Evolutionary conservation across 2,113 vertebrate species (phyloP).

Genomic region (Chionis minor): DNA sequence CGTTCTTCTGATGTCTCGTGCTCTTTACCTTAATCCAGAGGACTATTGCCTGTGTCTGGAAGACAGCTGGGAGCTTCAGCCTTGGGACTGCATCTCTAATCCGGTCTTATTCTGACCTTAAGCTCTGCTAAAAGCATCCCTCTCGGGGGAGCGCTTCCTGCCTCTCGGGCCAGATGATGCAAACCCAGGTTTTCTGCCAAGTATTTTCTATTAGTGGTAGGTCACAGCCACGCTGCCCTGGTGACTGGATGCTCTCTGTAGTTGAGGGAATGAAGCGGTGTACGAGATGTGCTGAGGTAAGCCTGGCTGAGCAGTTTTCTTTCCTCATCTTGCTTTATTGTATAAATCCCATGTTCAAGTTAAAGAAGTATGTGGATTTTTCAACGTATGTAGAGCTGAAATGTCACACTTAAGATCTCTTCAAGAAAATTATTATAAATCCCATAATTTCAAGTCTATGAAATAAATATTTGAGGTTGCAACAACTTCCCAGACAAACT

Average conservation of each 20-base stretch:
- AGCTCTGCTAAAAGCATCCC: background rate
- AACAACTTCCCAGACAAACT: background rate
- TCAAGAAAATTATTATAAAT: background rate
- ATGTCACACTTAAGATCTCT: background rate
- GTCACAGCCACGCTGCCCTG: background rate
- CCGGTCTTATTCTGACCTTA: background rate
- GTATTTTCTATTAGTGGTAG: background rate
- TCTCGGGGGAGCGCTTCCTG: rapidly evolving
- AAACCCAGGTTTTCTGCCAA: background rate
- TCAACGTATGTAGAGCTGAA: background rate
- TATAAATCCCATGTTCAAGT: background rate
- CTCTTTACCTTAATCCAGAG: background rate
- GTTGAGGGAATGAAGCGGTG: background rate
- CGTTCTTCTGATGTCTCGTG: background rate
- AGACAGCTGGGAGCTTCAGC: background rate
- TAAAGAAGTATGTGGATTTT: background rate
- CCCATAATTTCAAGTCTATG: background rate
- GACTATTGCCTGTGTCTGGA: background rate
- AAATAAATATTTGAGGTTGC: background rate
- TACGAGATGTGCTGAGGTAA: background rate
- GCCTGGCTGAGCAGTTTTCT: background rate
- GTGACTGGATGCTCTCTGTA: background rate
- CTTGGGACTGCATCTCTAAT: background rate
- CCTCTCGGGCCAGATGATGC: background rate
- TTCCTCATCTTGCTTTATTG: background rate